Base-by-base conservation (phyloP, 1,140 invertebrate genomes). In the Nasonia longicornis region DNA sequence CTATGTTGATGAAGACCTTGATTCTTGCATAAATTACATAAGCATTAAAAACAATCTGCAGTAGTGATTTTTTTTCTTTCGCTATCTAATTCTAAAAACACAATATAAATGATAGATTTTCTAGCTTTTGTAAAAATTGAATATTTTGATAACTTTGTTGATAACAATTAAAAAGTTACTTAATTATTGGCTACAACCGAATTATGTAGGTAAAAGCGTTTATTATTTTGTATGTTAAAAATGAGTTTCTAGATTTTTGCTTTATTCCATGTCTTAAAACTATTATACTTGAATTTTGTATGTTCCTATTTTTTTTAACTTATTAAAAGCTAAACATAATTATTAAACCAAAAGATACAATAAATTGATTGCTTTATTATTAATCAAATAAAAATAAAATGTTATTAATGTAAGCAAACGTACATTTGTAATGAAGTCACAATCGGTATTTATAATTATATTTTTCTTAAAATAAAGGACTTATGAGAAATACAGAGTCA, bases 301-400 rank as follows among this genome's bases (percentile, higher is more conserved):
- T 1, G 58, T 16, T 63, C 20, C 58, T 69, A 38, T 69, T 11
- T 74, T 75, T 74, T 69, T 66, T 35, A 67, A 80, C 75, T 80
- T 74, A 52, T 75, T 75, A 14, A 80, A 80, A n/a, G 7, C 7
- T 58, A 20, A 31, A 16, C 16, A 48, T 6, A 76, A 26, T 20
- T n/a, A 38, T 76, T 38, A n/a, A 26, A 6, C 10, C 2, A 48
- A 38, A 48, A 35, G 10, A 70, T 6, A 22, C 22, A 16, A 31
- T 1, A 52, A n/a, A 69, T 4, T 77, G 63, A 73, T 77, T 77
- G 71, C 80, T 81, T 81, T 81, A 75, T 74, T 81, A 81, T 74
- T 12, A 77, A 64, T 81, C 22, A 48, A 76, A 10, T n/a, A 7
- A 16, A 58, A 58, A n/a, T 58, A 58, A 58, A 20, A 58, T 58